Evolutionary conservation across 1,140 invertebrate species (phyloP).

Genomic region (Teleogryllus occipitalis): DNA sequence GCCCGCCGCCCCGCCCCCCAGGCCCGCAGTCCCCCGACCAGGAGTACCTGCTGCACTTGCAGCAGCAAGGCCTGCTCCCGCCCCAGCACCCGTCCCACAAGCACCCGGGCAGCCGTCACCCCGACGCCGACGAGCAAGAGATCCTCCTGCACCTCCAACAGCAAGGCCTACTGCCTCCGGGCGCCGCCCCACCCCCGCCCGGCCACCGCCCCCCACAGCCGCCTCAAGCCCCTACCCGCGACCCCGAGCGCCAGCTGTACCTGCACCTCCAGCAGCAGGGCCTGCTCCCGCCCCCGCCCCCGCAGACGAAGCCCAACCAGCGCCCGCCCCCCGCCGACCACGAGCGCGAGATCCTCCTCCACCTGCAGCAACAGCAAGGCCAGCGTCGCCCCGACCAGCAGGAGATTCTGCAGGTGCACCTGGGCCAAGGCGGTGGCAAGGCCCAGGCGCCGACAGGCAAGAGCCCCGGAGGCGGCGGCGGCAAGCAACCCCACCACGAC

Average conservation of each 20-base stretch:
- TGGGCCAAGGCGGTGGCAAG: no score
- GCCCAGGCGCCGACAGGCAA: neutral
- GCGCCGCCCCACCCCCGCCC: no score
- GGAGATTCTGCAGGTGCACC: neutral
- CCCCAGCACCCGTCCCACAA: neutral
- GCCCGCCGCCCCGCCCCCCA: no score
- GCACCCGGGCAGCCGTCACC: neutral
- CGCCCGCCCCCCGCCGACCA: no score
- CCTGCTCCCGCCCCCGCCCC: neutral
- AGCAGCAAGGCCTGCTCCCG: neutral
- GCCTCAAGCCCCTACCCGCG: neutral
- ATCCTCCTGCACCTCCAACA: conserved; percentile 15
- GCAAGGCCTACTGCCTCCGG: conserved; percentile 8
- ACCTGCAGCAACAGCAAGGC: neutral
- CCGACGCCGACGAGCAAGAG: conserved; percentile 8
- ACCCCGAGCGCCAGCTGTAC: neutral
- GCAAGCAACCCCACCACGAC: neutral
- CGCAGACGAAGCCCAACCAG: neutral
- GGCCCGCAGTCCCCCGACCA: neutral
- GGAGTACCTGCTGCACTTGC: neutral
- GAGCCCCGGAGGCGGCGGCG: no score
- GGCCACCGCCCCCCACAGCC: no score
- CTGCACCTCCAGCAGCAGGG: neutral
- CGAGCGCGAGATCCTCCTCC: neutral
- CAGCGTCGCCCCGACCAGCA: neutral